phyloP scores from a whole-genome alignment of 2,113 vertebrate species.

The Cyprinodon brontotheroides region DNA sequence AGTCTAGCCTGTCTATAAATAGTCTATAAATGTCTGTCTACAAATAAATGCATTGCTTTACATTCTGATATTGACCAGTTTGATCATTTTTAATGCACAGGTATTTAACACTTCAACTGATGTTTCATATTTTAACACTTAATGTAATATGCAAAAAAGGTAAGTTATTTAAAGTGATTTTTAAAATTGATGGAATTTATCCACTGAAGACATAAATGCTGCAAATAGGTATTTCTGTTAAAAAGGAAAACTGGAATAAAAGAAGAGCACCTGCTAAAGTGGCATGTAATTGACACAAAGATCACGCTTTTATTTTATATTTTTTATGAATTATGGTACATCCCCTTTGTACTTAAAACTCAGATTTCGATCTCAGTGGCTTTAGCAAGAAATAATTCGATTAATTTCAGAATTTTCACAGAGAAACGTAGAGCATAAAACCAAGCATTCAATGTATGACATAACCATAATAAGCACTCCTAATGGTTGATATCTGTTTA shows the following conservation, averaged over 20 bases:
- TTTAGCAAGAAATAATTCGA: not conserved
- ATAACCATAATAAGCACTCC: not conserved
- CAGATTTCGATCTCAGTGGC: not conserved
- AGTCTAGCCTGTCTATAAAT: not conserved
- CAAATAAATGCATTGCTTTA: not conserved
- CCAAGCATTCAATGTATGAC: not conserved
- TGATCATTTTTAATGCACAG: not conserved
- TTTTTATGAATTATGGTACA: not conserved
- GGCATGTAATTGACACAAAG: not conserved
- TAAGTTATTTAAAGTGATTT: not conserved
- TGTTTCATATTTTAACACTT: not conserved
- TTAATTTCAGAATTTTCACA: not conserved
- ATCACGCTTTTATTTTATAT: not conserved
- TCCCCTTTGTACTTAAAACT: not conserved
- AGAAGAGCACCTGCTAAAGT: not conserved
- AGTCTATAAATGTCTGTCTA: not conserved
- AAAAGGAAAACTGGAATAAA: not conserved
- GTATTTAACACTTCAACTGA: not conserved
- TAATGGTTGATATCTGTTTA: not conserved
- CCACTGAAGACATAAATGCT: not conserved
- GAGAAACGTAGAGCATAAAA: not conserved
- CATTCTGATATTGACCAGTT: not conserved
- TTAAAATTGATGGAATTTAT: not conserved
- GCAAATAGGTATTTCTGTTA: not conserved
- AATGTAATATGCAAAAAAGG: not conserved